Base-by-base conservation (phyloP, 2,888 invertebrate genomes). In the Xylota segnis region DNA sequence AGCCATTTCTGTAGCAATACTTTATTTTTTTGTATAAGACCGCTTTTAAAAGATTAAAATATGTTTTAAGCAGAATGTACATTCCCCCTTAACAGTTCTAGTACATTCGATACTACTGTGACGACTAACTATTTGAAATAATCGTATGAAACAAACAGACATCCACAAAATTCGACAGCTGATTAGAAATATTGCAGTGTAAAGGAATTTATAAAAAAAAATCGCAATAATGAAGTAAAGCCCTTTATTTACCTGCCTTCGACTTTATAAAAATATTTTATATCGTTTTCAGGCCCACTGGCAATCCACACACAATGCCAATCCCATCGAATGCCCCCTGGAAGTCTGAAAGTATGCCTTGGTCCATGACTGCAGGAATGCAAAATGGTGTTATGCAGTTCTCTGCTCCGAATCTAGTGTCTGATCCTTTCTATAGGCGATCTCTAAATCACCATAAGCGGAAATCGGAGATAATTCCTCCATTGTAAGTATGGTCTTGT, bases 301-400 rank as follows among this genome's bases (percentile, higher is more conserved):
- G 71, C 27, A 83, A 76, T 50, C 87, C 88, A 37, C 89, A 89
- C 61, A 50, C 82, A 37, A 89, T 90, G 89, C 89, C 90, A 10
- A 84, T 88, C 18, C 90, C 90, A 29, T 78, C 89, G 18, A 77
- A 86, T 59, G 79, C 82, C 50, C 90, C 89, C 34, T 94, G 94
- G 94, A 94, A 93, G 87, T 91, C 93, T 5, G 93, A 94, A 77
- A 92, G 93, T 9, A 90, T 94, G 87, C 91, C 94, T 0, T 94
- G 94, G 94, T 89, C 90, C 87, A 83, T 90, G 54, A 90, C 89
- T 18, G 93, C 94, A 10, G 90, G 93, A 88, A 89, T 90, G 92
- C 94, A 63, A 0, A 90, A 89, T 29, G 88, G 89, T 43, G 88
- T 93, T 90, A 89, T 90, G 91, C 87, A 91, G 90, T 88, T 90